Evolutionary conservation across 2,888 invertebrate species (phyloP), one percentile per base, ranked within the genome.

Genomic region (Eulithis prunata): DNA sequence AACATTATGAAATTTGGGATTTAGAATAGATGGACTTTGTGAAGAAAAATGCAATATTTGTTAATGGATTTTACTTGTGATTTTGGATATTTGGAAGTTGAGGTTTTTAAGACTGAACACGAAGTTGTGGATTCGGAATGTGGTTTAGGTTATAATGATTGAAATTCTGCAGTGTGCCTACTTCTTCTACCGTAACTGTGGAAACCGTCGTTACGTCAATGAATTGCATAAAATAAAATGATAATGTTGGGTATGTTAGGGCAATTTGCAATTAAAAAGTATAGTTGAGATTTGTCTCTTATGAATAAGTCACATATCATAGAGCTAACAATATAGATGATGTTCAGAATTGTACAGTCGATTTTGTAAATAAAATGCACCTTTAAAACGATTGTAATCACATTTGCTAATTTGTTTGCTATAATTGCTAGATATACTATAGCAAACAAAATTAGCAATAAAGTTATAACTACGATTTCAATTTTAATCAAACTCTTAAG

Each of bases 221-320:
- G 8, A 41, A 10, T 41, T 41, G 2, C 41, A 10, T 41, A 41
- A 32, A 21, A 21, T 21, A 21, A 2, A 21, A 21, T 21, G 1
- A 32, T 32, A 32, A 32, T 32, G 3, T 3, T 32, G 32, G 32
- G 32, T 2, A 32, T 32, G 32, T 5, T 32, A 32, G 21, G 21
- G 21, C 32, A 32, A 32, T 32, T 32, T 32, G 8, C 8, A 41
- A 41, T 11, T 41, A 7, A 41, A 41, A 41, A 8, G 8, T 41
- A 47, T 47, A 47, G 47, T 47, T 1, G 60, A 28, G 65, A 64
- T 54, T 28, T 43, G 43, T 58, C 64, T 71, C 49, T 60, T 68
- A 68, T 80, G 83, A 87, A 89, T 89, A 90, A 86, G 82, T 85
- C 78, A 90, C 90, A 90, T 90, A 90, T 90, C 89, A 89, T 86